Conservation (phyloP, 2,113 vertebrate genomes). For the Dascyllus trimaculatus region DNA sequence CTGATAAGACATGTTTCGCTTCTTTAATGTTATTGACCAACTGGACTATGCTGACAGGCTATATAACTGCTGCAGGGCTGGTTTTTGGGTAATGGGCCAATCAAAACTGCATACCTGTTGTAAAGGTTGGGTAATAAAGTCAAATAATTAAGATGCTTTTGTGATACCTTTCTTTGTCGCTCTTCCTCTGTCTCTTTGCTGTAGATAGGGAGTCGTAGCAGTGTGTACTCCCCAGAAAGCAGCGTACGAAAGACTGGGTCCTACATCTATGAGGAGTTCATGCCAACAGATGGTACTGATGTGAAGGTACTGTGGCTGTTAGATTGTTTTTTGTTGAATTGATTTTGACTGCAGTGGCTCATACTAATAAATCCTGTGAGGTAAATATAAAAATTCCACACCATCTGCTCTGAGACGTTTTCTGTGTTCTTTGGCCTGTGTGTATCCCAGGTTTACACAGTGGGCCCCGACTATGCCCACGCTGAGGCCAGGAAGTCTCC, state of each 20-base stretch:
- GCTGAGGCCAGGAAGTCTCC: conserved; percentile 98
- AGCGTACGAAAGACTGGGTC: conserved; percentile 96
- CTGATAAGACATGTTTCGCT: no score
- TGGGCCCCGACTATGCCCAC: conserved; percentile 96
- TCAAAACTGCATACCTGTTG: no score
- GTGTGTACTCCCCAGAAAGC: conserved; percentile 97
- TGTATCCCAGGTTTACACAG: conserved; percentile 94
- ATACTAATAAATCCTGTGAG: neutral
- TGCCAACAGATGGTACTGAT: conserved; percentile 98
- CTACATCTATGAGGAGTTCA: conserved; percentile 99
- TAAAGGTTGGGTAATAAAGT: neutral
- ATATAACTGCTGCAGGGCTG: no score
- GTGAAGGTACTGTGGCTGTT: conserved; percentile 88
- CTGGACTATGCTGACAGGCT: no score
- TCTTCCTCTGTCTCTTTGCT: conserved; percentile 24
- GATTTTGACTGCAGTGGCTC: neutral
- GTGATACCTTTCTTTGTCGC: no score
- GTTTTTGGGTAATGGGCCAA: no score
- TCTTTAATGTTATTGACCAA: no score
- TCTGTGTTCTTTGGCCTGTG: neutral
- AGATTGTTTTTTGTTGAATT: neutral
- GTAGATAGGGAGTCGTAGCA: conserved; percentile 98
- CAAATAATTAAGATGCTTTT: neutral
- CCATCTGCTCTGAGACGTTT: neutral
- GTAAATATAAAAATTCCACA: neutral